These are phyloP conservation scores for Chaenodraco wilsoni DNA, from an alignment of 2,797 vertebrate genomes.

Conservation along the genomic window DNA sequence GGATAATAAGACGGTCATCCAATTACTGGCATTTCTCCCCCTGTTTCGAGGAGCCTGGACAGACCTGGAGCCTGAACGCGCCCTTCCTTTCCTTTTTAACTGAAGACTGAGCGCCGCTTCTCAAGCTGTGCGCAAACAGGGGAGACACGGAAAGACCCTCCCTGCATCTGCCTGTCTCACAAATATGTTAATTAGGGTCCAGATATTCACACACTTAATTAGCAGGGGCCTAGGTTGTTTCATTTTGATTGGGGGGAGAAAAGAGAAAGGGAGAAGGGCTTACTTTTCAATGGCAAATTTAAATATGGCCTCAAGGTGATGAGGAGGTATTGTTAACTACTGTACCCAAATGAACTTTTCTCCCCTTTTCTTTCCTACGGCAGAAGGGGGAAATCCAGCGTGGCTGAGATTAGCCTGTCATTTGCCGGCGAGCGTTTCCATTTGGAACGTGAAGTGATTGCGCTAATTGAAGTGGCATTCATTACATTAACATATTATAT, in stretches of 20 bases:
- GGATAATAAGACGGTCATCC: conserved; percentile 84
- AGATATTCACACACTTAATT: conserved; percentile 84
- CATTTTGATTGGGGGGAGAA: conserved; percentile 73
- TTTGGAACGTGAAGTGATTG: conserved; percentile 76
- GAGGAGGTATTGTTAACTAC: conserved; percentile 80
- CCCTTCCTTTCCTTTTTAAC: conserved; percentile 54
- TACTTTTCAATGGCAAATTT: conserved; percentile 75
- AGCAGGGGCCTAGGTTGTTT: conserved; percentile 77
- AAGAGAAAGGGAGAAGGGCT: conserved; percentile 47
- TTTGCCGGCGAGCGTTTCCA: conserved; percentile 70
- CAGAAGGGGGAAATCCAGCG: conserved; percentile 55
- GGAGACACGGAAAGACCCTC: conserved; percentile 54
- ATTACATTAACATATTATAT: conserved; percentile 73
- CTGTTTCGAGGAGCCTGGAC: conserved; percentile 62
- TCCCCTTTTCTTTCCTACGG: conserved; percentile 46
- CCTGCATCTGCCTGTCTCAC: conserved; percentile 80
- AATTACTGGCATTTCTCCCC: conserved; percentile 77
- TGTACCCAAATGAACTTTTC: conserved; percentile 78
- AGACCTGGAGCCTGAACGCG: conserved; percentile 64
- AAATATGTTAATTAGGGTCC: conserved; percentile 85
- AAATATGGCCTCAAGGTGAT: conserved; percentile 81
- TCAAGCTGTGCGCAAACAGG: conserved; percentile 79
- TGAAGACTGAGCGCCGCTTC: conserved; percentile 46
- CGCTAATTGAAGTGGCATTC: conserved; percentile 80
- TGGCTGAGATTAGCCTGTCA: conserved; percentile 74